These are phyloP conservation scores for human (Homo sapiens) DNA, from an alignment of 2,113 vertebrate species.

Conservation along the genomic window DNA sequence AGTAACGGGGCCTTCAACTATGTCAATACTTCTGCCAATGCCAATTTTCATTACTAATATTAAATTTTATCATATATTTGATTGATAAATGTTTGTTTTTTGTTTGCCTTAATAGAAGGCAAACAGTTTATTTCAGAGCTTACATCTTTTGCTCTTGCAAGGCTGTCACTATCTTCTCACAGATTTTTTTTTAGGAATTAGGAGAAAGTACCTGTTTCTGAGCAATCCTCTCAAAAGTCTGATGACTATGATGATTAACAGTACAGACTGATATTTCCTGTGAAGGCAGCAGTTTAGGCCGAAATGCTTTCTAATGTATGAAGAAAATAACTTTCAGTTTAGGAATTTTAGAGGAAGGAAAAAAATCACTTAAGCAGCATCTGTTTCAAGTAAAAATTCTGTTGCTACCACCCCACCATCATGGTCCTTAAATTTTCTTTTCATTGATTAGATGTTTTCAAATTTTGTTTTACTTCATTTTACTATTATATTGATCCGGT, in stretches of 20 bases:
- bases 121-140: background rate
- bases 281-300: conserved; percentile 45
- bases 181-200: conserved; percentile 66
- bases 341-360: conserved; percentile 67
- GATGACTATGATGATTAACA: conserved; percentile 79
- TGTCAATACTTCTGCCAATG: background rate
- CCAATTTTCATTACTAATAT: background rate
- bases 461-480: conserved; percentile 72
- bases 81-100: background rate
- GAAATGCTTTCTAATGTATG: conserved; percentile 69
- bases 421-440: conserved; percentile 38
- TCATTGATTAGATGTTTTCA: conserved; percentile 46
- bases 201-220: conserved; percentile 72
- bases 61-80: background rate
- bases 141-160: background rate
- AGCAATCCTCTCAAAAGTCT: conserved; percentile 77
- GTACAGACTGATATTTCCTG: conserved; percentile 65
- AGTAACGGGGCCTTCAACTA: background rate
- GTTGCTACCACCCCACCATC: background rate
- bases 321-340: conserved; percentile 74
- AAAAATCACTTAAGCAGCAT: conserved; percentile 64
- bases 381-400: conserved; percentile 71
- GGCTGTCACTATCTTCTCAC: background rate
- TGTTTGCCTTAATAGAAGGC: background rate
- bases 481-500: background rate